phyloP scores from a whole-genome alignment of 2,888 invertebrate species.

The Odontothrips loti region DNA sequence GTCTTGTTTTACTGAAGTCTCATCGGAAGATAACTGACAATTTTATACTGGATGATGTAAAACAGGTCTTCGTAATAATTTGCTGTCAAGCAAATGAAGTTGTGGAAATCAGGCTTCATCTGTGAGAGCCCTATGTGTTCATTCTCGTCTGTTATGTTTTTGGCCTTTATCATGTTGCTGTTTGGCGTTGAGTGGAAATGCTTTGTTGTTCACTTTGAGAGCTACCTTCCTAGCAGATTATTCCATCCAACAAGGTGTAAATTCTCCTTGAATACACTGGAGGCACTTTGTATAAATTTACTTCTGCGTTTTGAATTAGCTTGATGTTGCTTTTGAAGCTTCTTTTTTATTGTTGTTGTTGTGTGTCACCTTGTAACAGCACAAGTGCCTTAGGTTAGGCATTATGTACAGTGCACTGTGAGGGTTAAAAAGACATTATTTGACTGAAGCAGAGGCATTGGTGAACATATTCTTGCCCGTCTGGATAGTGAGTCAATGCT shows the following conservation, averaged over 20 bases:
- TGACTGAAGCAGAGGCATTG: slow-evolving; percentile 17
- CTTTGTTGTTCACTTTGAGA: background rate
- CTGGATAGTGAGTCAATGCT: background rate
- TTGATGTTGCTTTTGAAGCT: slow-evolving; percentile 28
- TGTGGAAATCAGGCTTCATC: background rate
- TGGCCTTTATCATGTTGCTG: background rate
- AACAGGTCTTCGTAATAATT: no score
- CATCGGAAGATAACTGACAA: background rate
- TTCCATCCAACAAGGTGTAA: background rate
- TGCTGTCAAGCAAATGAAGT: no score
- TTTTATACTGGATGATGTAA: background rate
- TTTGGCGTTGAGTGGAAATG: background rate
- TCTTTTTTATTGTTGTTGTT: slow-evolving; percentile 37
- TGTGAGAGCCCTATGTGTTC: slow-evolving; percentile 13
- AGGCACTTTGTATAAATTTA: background rate
- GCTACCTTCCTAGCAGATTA: background rate
- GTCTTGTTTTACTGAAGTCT: background rate
- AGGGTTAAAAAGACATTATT: slow-evolving; percentile 9
- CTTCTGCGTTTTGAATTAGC: slow-evolving; percentile 28
- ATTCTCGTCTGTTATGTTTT: slow-evolving; percentile 28
- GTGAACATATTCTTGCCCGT: background rate
- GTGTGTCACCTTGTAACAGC: slow-evolving; percentile 39
- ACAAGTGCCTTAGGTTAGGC: slow-evolving; percentile 44
- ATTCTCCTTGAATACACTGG: background rate
- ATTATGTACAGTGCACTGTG: slow-evolving; percentile 39